These are phyloP conservation scores for Temnothorax nylanderi DNA, from an alignment of 1,140 invertebrate species.

Conservation along the genomic window DNA sequence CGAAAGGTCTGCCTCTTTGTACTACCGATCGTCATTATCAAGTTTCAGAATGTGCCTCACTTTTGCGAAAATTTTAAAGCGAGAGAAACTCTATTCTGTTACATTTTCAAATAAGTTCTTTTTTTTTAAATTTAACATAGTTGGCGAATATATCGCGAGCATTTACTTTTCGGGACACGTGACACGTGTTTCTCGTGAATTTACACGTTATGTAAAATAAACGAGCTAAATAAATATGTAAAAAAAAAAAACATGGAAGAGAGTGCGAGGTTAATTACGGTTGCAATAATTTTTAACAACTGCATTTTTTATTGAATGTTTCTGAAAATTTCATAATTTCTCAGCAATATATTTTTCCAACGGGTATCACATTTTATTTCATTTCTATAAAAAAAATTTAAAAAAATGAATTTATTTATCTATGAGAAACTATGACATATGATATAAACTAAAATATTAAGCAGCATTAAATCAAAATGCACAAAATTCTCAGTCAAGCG, in stretches of 20 bases:
- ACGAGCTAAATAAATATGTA: not conserved
- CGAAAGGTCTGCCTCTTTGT: conserved; percentile 4
- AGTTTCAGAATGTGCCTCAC: conserved; percentile 43
- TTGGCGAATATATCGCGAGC: not conserved
- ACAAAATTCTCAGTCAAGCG: not conserved
- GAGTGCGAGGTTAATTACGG: not conserved
- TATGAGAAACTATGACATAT: not conserved
- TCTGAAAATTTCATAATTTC: not conserved
- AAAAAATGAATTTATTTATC: not conserved
- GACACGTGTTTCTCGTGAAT: not conserved
- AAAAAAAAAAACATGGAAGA: not conserved
- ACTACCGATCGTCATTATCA: conserved; percentile 55
- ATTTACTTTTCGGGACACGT: not conserved
- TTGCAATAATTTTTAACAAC: conserved; percentile 15
- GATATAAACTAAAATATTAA: not conserved
- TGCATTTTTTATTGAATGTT: not conserved
- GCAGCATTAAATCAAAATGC: not conserved
- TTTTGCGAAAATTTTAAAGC: conserved; percentile 34
- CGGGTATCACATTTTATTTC: not conserved
- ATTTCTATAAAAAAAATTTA: not conserved
- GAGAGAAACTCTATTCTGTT: not conserved
- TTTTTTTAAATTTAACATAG: not conserved
- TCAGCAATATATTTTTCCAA: not conserved
- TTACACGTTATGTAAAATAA: not conserved
- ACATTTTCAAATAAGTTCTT: conserved; percentile 10